Evolutionary conservation across 2,888 invertebrate species (phyloP), one percentile per base, ranked within the genome.

Genomic region (Malacosoma neustria): DNA sequence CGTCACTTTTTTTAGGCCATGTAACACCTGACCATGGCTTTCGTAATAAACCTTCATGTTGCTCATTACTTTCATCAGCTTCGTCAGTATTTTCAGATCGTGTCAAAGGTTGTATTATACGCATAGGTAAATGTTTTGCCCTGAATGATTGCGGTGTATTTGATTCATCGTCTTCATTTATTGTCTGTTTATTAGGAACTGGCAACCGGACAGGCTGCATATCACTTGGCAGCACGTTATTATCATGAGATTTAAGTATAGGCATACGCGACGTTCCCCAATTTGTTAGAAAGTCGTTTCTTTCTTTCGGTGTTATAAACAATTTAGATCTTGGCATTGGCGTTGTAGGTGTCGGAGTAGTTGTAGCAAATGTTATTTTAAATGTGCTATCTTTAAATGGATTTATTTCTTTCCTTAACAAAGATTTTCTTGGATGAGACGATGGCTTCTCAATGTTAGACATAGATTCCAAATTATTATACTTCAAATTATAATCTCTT

Each of bases 341-440:
- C 36, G 33, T n/a, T 37, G 29, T 32, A 13, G 54, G 46, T 11
- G 13, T 38, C 4, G 43, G 15, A 34, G 56, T 56, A 1, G 56
- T 51, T 4, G 54, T 41, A 11, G 37, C 45, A 48, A 69, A 60
- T 2, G 62, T 52, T 14, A 69, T 60, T 39, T 56, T 63, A 11
- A 64, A 47, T 42, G 60, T 63, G 38, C 41, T 63, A 29, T 50
- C 48, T 38, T 42, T 51, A 5, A 51, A 46, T 32, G 47, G 36
- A 33, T 29, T 46, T n/a, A 49, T 13, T 31, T 33, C 35, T 41
- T 50, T 51, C 33, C 39, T 47, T 13, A 55, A 39, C 4, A 43
- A 15, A 3, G 53, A 43, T 30, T 30, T 43, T 7, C 5, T 5
- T n/a, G n/a, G n/a, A n/a, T n/a, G n/a, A n/a, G n/a, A n/a, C 22